A percentile compares a stretch with the other conserved stretches of the same genome.
Evolutionary conservation across 1,140 invertebrate genomes (phyloP).

Genomic region (Lutraria rhynchaena): DNA sequence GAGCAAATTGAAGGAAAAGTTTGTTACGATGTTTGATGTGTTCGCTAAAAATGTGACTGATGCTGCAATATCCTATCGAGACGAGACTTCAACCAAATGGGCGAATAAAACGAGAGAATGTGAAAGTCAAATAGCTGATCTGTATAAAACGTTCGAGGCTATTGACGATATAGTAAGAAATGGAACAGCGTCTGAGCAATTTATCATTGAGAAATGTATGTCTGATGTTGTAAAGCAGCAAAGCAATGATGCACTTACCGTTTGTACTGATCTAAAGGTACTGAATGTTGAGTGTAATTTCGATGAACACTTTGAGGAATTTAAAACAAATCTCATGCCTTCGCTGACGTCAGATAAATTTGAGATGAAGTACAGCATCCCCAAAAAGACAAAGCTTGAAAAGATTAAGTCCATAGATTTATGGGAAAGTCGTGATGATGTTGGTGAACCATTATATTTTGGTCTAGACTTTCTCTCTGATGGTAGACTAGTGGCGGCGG

Average conservation of each 20-base stretch:
- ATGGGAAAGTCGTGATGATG: no score
- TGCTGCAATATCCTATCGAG: background rate
- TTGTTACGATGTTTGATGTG: background rate
- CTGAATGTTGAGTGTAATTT: no score
- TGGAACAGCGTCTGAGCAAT: background rate
- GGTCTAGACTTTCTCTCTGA: no score
- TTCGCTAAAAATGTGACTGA: background rate
- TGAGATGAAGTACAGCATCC: no score
- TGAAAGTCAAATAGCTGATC: background rate
- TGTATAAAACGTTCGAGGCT: background rate
- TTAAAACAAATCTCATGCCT: no score
- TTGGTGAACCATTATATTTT: slow-evolving; percentile 1
- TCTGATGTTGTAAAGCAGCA: background rate
- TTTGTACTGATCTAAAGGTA: no score
- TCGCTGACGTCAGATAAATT: no score
- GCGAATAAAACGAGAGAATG: background rate
- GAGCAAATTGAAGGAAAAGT: background rate
- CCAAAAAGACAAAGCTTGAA: no score
- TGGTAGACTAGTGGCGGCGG: no score
- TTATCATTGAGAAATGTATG: background rate
- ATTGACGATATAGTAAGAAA: background rate
- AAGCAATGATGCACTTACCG: background rate
- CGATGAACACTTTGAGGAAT: no score
- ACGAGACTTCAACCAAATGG: background rate
- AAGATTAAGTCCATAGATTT: no score